phyloP scores from a whole-genome alignment of 2,888 invertebrate genomes.

The Drosophila ezoana region DNA sequence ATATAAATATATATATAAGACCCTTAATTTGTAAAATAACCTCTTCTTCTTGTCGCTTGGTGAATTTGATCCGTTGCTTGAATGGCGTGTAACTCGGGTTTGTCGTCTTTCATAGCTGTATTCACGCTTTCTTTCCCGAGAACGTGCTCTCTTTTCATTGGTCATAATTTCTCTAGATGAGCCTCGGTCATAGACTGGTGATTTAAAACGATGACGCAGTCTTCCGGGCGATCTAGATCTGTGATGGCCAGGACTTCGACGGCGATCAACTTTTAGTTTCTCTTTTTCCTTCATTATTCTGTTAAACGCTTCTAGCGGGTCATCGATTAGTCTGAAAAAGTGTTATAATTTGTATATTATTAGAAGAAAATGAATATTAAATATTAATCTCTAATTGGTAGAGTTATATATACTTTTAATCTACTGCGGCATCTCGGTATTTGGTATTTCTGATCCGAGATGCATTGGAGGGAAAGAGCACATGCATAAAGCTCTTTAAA shows the following conservation, averaged over 20 bases:
- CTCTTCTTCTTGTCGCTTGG: slow-evolving; percentile 67
- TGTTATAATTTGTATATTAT: background rate
- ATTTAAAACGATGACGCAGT: slow-evolving; percentile 75
- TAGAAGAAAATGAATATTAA: background rate
- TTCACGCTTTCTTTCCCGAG: slow-evolving; percentile 70
- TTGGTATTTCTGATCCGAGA: too few species aligned
- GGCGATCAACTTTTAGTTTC: slow-evolving; percentile 86
- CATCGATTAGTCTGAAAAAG: slow-evolving; percentile 88
- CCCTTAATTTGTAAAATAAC: slow-evolving; percentile 57
- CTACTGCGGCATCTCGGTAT: too few species aligned
- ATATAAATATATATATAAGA: slow-evolving; percentile 14
- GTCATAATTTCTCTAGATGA: slow-evolving; percentile 66
- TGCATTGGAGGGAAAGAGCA: too few species aligned
- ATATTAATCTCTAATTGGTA: background rate
- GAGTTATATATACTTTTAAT: too few species aligned
- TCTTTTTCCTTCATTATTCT: slow-evolving; percentile 93
- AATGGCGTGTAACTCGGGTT: slow-evolving; percentile 45
- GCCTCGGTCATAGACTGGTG: slow-evolving; percentile 76
- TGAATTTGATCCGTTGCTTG: slow-evolving; percentile 64
- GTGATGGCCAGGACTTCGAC: slow-evolving; percentile 85
- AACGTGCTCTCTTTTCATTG: slow-evolving; percentile 66
- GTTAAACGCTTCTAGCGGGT: slow-evolving; percentile 94
- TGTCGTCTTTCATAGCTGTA: slow-evolving; percentile 67
- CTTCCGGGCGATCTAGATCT: slow-evolving; percentile 83
- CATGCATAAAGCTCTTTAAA: too few species aligned